Evolutionary conservation across 1,140 invertebrate species (phyloP).

Genomic region (Apis florea): DNA sequence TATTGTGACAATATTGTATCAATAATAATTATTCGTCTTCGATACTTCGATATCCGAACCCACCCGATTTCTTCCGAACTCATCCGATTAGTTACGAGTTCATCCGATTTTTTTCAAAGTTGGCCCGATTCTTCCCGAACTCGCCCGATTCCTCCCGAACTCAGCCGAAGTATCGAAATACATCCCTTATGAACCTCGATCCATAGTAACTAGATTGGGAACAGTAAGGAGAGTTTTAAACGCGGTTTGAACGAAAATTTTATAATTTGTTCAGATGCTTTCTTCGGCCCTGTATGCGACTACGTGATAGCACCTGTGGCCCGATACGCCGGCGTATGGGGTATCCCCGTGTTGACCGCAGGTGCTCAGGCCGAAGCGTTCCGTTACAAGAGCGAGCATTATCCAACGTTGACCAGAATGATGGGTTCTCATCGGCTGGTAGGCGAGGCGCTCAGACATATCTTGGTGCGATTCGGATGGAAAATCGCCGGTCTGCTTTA

Average conservation of each 20-base stretch:
- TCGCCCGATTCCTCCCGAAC: too few relatives aligned
- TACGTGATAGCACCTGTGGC: conserved; percentile 95
- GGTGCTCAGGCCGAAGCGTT: conserved; percentile 92
- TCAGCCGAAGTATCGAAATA: too few relatives aligned
- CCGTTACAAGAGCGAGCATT: conserved; percentile 84
- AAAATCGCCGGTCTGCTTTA: conserved; percentile 85
- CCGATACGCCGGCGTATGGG: conserved; percentile 92
- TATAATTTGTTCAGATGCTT: conserved; percentile 85
- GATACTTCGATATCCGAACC: too few relatives aligned
- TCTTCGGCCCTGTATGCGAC: conserved; percentile 94
- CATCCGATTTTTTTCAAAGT: too few relatives aligned
- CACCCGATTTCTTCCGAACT: too few relatives aligned
- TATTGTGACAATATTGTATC: too few relatives aligned
- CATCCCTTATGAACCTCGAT: too few relatives aligned
- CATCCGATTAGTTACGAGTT: too few relatives aligned
- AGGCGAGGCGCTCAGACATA: conserved; percentile 85
- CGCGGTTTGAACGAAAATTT: not conserved
- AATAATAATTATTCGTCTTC: too few relatives aligned
- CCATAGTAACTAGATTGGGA: too few relatives aligned
- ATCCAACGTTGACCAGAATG: conserved; percentile 90
- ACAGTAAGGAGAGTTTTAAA: conserved; percentile 32
- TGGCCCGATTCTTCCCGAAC: too few relatives aligned
- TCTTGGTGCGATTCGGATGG: conserved; percentile 88
- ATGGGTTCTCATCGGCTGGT: conserved; percentile 91
- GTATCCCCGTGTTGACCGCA: conserved; percentile 92